Conservation (phyloP, 1,140 invertebrate genomes). For the Notospermus geniculatus region DNA sequence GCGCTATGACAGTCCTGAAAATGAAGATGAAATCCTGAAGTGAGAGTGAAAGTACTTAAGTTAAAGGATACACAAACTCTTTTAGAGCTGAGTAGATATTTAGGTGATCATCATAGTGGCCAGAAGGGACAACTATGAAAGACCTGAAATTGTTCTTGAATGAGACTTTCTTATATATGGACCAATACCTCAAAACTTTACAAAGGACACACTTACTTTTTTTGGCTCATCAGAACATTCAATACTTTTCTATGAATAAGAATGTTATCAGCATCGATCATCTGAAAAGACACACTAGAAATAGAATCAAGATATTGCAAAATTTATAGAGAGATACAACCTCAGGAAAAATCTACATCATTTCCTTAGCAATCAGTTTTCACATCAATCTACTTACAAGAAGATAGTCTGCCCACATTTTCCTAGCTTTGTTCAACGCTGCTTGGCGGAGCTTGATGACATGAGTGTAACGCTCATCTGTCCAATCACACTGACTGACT, state of each 20-base stretch:
- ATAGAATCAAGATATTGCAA: slow-evolving; percentile 25
- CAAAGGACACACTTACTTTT: slow-evolving; percentile 58
- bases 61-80: too few species aligned
- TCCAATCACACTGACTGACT: slow-evolving; percentile 71
- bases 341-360: too few species aligned
- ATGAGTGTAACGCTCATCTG: slow-evolving; percentile 71
- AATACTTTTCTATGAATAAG: slow-evolving; percentile 73
- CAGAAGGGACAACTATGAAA: too few species aligned
- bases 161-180: too few species aligned
- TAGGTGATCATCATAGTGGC: too few species aligned
- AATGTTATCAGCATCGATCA: slow-evolving; percentile 86
- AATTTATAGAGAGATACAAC: too few species aligned
- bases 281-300: slow-evolving; percentile 62
- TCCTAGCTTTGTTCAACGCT: slow-evolving; percentile 70
- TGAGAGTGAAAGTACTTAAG: too few species aligned
- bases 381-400: slow-evolving; percentile 61
- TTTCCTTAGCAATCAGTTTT: too few species aligned
- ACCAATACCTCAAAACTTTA: too few species aligned
- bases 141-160: too few species aligned
- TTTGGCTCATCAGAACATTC: slow-evolving; percentile 63
- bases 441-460: slow-evolving; percentile 79
- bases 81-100: too few species aligned
- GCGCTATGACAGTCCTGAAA: slow-evolving; percentile 64
- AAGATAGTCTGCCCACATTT: slow-evolving; percentile 80
- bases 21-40: slow-evolving; percentile 12